Evolutionary conservation across 2,888 invertebrate species (phyloP), one percentile per base, ranked within the genome.

Genomic region (Chalcosyrphus nemorum): DNA sequence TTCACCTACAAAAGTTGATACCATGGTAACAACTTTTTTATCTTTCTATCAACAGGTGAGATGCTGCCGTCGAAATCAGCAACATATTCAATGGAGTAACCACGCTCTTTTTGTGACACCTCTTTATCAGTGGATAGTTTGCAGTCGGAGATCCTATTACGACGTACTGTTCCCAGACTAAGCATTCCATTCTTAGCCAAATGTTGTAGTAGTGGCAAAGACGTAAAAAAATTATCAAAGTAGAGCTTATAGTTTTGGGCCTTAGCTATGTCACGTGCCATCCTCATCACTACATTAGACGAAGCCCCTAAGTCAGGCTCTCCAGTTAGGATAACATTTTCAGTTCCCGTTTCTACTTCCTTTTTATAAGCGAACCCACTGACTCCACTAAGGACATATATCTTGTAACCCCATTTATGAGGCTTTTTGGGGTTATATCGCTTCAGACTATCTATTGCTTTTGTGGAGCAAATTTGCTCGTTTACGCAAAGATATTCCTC

Each of bases 381-480:
- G 19, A 81, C 77, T 43, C 87, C 87, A 70, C 87, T 86, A 2
- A 88, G 75, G 19, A 86, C 86, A 81, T 66, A 86, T n/a, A 86
- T 32, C 59, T 82, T 85, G 29, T 76, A 80, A 2, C 86, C 76
- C 86, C 86, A 82, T 71, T 78, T 81, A 59, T 81, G 71, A 2
- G 77, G 77, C 68, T 87, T 87, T n/a, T 72, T 75, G n/a, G 82
- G 86, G 63, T 87, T 70, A 59, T 85, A 87, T 71, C 87, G 81
- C 29, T 29, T 52, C 15, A 45, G 21, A 29, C 19, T 43, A 50
- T 35, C 32, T 35, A 32, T 45, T 35, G 32, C 47, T 63, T 47
- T 35, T 15, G 63, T 63, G 19, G 63, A 63, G 57, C 57, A 38
- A 41, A 57, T 57, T 38, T 57, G 57, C 24, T 57, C 57, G 17